Evolutionary conservation across 2,888 invertebrate genomes (phyloP), one percentile per base, ranked within the genome.

Genomic region (Drosophila kokeensis): DNA sequence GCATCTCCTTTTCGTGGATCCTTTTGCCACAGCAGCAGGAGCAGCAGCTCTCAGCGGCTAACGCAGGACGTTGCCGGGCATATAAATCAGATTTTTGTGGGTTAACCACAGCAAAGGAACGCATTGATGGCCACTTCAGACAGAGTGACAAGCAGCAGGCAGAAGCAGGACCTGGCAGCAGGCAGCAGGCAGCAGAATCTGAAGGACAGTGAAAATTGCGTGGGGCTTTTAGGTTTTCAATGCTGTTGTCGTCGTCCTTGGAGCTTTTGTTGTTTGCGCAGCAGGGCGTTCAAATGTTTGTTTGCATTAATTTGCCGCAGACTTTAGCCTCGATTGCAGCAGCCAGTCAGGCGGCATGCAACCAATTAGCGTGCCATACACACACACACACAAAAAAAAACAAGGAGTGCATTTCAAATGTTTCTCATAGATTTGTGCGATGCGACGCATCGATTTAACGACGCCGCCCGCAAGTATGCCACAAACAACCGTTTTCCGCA

Each of bases 231-330:
- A 71, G 70, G 70, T 59, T 73, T 72, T 66, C 67, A 67, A 65
- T 66, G 71, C 65, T 69, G 70, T 50, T 50, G 18, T 36, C 64
- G 27, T 10, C 21, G 45, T 45, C 45, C 45, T 45, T 42, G 62
- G 8, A 18, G 67, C 49, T 67, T 65, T 68, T 66, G 77, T 73
- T 77, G 81, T 76, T 82, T 79, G 83, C 55, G 58, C 76, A 69
- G 77, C 83, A 82, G 77, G 78, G 82, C 86, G 86, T 87, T 87
- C 85, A 87, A 87, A 89, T 89, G 88, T 89, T 87, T 87, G 86
- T 87, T 87, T 87, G 88, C 90, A 87, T 87, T 89, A 87, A 89
- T 89, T 87, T 87, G 90, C 81, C 69, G 72, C 88, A 87, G 83
- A 81, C 88, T 69, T 69, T 73, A 24, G 82, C 72, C 68, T 71